Percentiles rank a stretch among this genome's conserved stretches.
Evolutionary conservation across 2,888 invertebrate species (phyloP).

Genomic region (Glaucopsyche alexis): DNA sequence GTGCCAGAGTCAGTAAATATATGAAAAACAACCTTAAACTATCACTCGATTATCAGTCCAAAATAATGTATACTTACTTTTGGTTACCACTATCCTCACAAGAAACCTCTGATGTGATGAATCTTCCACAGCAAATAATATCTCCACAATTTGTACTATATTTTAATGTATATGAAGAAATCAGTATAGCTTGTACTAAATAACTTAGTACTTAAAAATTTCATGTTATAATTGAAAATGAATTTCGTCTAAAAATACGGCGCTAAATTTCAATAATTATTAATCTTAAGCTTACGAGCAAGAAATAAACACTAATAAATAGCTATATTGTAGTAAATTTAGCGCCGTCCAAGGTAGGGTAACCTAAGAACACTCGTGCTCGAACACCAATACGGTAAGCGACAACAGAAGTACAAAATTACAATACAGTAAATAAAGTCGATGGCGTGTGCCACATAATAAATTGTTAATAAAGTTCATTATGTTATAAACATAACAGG

Average conservation of each 20-base stretch:
- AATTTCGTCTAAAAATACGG: slow-evolving; percentile 42
- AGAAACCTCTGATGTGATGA: slow-evolving; percentile 33
- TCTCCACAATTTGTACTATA: slow-evolving; percentile 42
- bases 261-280: slow-evolving; percentile 54
- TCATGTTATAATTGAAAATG: slow-evolving; percentile 22
- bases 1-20: slow-evolving; percentile 58
- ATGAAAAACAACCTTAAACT: slow-evolving; percentile 58
- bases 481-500: slow-evolving; percentile 80
- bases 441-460: slow-evolving; percentile 78
- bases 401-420: slow-evolving; percentile 72
- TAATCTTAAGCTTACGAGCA: slow-evolving; percentile 40
- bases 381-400: slow-evolving; percentile 73
- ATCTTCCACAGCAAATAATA: slow-evolving; percentile 37
- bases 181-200: slow-evolving; percentile 26
- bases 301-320: slow-evolving; percentile 42
- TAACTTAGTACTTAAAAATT: slow-evolving; percentile 3
- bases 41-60: slow-evolving; percentile 64
- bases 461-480: slow-evolving; percentile 76
- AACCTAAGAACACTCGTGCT: slow-evolving; percentile 75
- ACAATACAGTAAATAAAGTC: slow-evolving; percentile 77
- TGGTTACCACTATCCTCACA: slow-evolving; percentile 38
- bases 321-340: slow-evolving; percentile 49
- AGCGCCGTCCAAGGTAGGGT: slow-evolving; percentile 61
- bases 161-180: slow-evolving; percentile 32
- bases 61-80: slow-evolving; percentile 40